Evolutionary conservation across 1,140 invertebrate genomes (phyloP).

Genomic region (Bradynema listronoti): DNA sequence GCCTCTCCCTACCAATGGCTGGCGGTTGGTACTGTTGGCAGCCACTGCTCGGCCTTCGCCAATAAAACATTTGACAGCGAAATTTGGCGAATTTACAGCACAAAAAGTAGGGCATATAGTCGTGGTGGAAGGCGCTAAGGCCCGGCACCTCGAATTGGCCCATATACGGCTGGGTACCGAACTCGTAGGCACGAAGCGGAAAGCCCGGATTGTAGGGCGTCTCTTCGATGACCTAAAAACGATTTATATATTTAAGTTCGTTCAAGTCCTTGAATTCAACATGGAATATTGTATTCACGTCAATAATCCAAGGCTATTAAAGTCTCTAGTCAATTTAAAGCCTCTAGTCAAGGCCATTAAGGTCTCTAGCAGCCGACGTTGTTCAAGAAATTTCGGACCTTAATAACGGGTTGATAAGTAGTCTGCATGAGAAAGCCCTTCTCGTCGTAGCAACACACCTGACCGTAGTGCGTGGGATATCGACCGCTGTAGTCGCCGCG

Average conservation of each 20-base stretch:
- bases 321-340: no score
- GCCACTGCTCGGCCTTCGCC: slow-evolving; percentile 51
- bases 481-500: slow-evolving; percentile 34
- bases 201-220: slow-evolving; percentile 58
- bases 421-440: slow-evolving; percentile 57
- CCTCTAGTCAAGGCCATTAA: no score
- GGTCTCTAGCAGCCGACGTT: no score
- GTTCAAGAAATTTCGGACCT: no score
- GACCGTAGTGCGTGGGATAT: slow-evolving; percentile 56
- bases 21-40: slow-evolving; percentile 58
- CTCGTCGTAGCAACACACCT: slow-evolving; percentile 58
- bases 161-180: slow-evolving; percentile 56
- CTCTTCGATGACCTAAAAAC: slow-evolving; percentile 55
- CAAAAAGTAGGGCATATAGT: slow-evolving; percentile 58
- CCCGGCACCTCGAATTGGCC: slow-evolving; percentile 58
- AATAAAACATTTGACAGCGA: slow-evolving; percentile 56
- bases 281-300: no score
- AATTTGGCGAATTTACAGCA: slow-evolving; percentile 58
- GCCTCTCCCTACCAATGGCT: slow-evolving; percentile 38
- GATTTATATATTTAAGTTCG: no score
- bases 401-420: slow-evolving; percentile 56
- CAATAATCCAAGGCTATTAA: no score
- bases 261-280: no score
- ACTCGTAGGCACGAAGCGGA: slow-evolving; percentile 54
- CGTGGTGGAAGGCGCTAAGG: slow-evolving; percentile 53